Evolutionary conservation across 2,888 invertebrate species (phyloP).

Genomic region (Platycheirus rosarum): DNA sequence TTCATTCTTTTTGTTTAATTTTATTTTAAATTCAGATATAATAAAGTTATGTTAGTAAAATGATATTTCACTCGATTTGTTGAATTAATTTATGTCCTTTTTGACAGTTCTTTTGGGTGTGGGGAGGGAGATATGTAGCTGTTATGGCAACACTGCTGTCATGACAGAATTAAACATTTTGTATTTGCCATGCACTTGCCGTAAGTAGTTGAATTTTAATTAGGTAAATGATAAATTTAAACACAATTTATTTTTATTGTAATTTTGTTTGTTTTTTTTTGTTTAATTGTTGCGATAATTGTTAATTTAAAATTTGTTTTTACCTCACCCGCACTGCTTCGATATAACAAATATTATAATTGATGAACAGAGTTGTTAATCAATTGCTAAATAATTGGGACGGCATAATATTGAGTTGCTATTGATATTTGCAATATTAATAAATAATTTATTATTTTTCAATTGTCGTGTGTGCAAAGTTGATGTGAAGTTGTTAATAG

Average conservation of each 20-base stretch:
- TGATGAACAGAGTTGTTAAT: slow-evolving; percentile 28
- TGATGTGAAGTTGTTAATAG: neutral
- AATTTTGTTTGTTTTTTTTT: slow-evolving; percentile 7
- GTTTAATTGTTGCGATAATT: slow-evolving; percentile 51
- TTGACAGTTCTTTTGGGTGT: neutral
- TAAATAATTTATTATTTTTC: neutral
- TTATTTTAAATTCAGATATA: slow-evolving; percentile 30
- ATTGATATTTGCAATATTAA: slow-evolving; percentile 18
- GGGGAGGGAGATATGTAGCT: neutral
- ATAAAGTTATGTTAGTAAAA: slow-evolving; percentile 61
- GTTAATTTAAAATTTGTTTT: slow-evolving; percentile 56
- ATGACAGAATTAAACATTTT: slow-evolving; percentile 29
- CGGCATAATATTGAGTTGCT: slow-evolving; percentile 20
- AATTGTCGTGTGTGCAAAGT: neutral
- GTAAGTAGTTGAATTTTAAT: slow-evolving; percentile 63
- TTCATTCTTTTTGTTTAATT: slow-evolving; percentile 16
- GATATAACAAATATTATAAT: neutral
- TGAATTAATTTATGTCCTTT: slow-evolving; percentile 27
- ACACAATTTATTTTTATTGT: slow-evolving; percentile 24
- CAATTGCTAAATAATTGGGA: slow-evolving; percentile 54
- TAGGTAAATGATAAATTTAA: slow-evolving; percentile 43
- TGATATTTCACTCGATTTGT: slow-evolving; percentile 54
- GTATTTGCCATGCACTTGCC: slow-evolving; percentile 56
- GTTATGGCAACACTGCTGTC: slow-evolving; percentile 17
- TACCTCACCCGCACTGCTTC: neutral